phyloP scores from a whole-genome alignment of 2,888 invertebrate species.

The Plagodis pulveraria region DNA sequence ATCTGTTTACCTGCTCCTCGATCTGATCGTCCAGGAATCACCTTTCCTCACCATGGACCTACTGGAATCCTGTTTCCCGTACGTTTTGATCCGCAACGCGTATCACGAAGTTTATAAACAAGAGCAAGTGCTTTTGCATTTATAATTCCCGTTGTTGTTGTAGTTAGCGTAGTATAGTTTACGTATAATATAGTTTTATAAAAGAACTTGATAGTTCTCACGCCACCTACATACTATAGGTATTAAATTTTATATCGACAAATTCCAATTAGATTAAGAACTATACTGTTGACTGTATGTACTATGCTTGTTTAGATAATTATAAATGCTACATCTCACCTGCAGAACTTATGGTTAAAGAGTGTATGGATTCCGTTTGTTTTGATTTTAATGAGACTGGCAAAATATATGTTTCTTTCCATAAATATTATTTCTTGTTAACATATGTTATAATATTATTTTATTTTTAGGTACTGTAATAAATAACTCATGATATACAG shows the following conservation, averaged over 20 bases:
- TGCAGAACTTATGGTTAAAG: constrained; percentile 2
- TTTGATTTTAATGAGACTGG: constrained; percentile 64
- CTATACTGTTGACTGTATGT: constrained; percentile 26
- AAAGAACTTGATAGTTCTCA: constrained; percentile 2
- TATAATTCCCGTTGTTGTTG: constrained; percentile 52
- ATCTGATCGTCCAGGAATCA: constrained; percentile 99
- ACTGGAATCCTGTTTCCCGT: constrained; percentile 99
- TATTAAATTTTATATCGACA: constrained; percentile 12
- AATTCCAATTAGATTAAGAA: constrained; percentile 24
- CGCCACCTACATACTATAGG: constrained; percentile 7
- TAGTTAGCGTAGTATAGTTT: constrained; percentile 21
- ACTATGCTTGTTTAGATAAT: constrained; percentile 2
- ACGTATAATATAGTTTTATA: constrained; percentile 8
- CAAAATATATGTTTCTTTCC: constrained; percentile 53
- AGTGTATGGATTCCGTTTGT: constrained; percentile 4
- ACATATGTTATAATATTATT: constrained; percentile 1
- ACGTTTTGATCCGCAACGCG: constrained; percentile 98
- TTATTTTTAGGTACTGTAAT: too few species aligned
- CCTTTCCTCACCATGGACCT: constrained; percentile 99
- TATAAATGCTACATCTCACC: constrained; percentile 4
- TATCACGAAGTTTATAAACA: constrained; percentile 98
- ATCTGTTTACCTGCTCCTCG: constrained; percentile 97
- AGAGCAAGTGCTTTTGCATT: constrained; percentile 87
- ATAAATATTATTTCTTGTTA: constrained; percentile 6
- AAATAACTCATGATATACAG: too few species aligned